Evolutionary conservation across 1,140 invertebrate genomes (phyloP).

Genomic region (Zelostemma sp.): DNA sequence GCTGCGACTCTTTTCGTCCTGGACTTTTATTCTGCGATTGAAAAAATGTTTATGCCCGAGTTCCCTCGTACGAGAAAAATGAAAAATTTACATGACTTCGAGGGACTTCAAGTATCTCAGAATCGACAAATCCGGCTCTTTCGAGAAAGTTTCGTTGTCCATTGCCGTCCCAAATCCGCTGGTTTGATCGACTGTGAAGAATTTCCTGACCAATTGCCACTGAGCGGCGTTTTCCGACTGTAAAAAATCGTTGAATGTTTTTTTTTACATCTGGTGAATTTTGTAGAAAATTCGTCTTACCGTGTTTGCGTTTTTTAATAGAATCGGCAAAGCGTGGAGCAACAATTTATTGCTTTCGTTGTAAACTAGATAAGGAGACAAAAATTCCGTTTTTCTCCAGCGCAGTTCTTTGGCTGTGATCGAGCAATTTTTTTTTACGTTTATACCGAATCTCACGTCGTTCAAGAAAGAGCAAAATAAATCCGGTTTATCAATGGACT

Average conservation of each 20-base stretch:
- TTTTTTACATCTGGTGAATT: background rate
- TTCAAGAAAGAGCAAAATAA: slow-evolving; percentile 68
- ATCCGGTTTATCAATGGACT: slow-evolving; percentile 64
- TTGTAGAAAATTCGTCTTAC: slow-evolving; percentile 1
- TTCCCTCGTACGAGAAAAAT: too few relatives aligned
- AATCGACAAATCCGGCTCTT: slow-evolving; percentile 29
- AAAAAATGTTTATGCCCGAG: slow-evolving; percentile 24
- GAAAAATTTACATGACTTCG: slow-evolving; percentile 58
- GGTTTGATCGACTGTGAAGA: slow-evolving; percentile 77
- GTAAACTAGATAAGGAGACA: slow-evolving; percentile 73
- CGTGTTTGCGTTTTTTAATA: slow-evolving; percentile 56
- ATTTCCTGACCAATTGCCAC: slow-evolving; percentile 76
- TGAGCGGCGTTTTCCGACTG: slow-evolving; percentile 67
- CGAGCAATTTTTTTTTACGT: slow-evolving; percentile 69
- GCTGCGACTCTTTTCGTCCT: slow-evolving; percentile 67
- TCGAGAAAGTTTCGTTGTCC: slow-evolving; percentile 41
- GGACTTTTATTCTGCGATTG: slow-evolving; percentile 67
- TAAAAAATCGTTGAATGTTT: slow-evolving; percentile 24
- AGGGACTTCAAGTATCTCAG: slow-evolving; percentile 66
- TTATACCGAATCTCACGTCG: slow-evolving; percentile 72
- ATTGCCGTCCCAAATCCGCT: slow-evolving; percentile 61
- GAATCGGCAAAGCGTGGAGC: slow-evolving; percentile 75
- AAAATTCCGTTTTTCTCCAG: slow-evolving; percentile 70
- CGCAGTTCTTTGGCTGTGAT: slow-evolving; percentile 71
- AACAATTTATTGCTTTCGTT: slow-evolving; percentile 63